phyloP scores from a whole-genome alignment of 2,888 invertebrate genomes.

The Morpho achilles region DNA sequence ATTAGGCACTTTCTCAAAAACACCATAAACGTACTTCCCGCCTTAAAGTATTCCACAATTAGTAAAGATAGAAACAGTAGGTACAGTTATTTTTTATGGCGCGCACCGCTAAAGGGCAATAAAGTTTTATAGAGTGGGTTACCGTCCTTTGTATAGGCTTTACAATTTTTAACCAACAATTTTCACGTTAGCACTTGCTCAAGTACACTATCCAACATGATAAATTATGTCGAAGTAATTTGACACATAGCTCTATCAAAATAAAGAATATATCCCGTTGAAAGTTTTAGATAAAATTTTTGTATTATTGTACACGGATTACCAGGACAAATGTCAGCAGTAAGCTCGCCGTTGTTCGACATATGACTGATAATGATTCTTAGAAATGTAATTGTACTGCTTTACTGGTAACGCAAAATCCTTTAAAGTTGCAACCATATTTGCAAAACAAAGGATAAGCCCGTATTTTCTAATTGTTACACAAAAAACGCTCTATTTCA shows the following conservation, averaged over 20 bases:
- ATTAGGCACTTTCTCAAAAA: conserved; percentile 4
- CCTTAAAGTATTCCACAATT: conserved; percentile 10
- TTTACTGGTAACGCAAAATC: conserved; percentile 27
- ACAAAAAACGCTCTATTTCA: conserved; percentile 3
- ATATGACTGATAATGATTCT: conserved; percentile 33
- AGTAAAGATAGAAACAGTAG: conserved; percentile 12
- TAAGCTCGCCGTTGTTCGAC: conserved; percentile 14
- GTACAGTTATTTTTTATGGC: conserved; percentile 48
- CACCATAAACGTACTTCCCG: conserved; percentile 11
- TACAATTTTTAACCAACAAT: conserved; percentile 27
- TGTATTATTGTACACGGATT: conserved; percentile 5
- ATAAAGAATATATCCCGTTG: conserved; percentile 4
- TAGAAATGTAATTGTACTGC: conserved; percentile 33
- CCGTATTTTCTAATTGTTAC: conserved; percentile 23
- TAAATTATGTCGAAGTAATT: background rate
- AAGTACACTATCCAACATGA: conserved; percentile 1
- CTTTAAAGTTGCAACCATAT: conserved; percentile 30
- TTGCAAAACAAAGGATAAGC: conserved; percentile 52
- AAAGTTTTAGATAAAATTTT: background rate
- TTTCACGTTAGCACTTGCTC: conserved; percentile 41
- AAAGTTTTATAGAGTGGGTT: conserved; percentile 50
- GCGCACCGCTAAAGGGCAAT: conserved; percentile 36
- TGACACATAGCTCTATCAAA: rapidly evolving
- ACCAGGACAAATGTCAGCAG: conserved; percentile 15
- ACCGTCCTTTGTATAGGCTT: conserved; percentile 35